Evolutionary conservation across 2,797 vertebrate species (phyloP), one percentile per base, ranked within the genome.

Genomic region (Vireo griseus): DNA sequence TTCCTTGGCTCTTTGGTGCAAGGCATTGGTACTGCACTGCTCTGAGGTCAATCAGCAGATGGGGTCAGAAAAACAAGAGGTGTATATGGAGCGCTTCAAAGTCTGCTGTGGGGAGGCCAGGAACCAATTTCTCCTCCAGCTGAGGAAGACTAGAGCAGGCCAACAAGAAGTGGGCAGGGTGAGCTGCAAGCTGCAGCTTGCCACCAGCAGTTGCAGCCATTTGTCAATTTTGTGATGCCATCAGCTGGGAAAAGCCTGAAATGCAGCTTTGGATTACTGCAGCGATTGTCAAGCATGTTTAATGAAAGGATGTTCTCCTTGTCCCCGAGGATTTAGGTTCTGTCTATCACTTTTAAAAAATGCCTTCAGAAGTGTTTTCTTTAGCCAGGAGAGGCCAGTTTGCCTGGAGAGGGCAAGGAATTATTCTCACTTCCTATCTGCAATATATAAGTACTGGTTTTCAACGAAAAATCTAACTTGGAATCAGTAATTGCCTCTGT

Each of bases 141-240:
- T 8, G 22, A 82, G 55, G 72, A 77, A 67, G 65, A 63, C 28
- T 19, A 13, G 31, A 42, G 45, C 40, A 75, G 58, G 54, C 22
- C 73, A 68, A 52, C 18, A 57, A 57, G 61, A 63, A n/a, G 10
- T 25, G 68, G 57, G 35, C 61, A 91, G 50, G 7, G 6, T 13
- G 18, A 63, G 6, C 35, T 74, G 15, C 16, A n/a, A 45, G 40
- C 19, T 80, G 18, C 62, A 73, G 58, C 25, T 67, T 39, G 55
- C 50, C 40, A 10, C 37, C 61, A 81, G 26, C 35, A 85, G 47
- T 72, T 63, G 19, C 35, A 69, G 76, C 8, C 33, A 69, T 96
- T 88, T 68, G 47, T 82, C 94, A 88, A 88, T 93, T 89, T 94
- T 94, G 63, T 96, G 92, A 69, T 95, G 97, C 97, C 98, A 97